These are phyloP conservation scores for Rattus norvegicus DNA, from an alignment of 2,113 vertebrate species.

Conservation along the genomic window GRCr8 NC_086022.1:13451001-13451500, in stretches of 20 bases:
- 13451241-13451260: constrained; percentile 5
- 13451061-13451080: background rate
- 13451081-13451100: background rate
- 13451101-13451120: fast-evolving
- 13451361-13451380: background rate
- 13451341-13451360: background rate
- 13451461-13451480: background rate
- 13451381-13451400: background rate
- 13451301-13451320: background rate
- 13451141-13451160: constrained; percentile 45
- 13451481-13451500: background rate
- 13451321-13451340: no score
- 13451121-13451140: background rate
- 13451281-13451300: constrained; percentile 4
- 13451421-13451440: background rate
- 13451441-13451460: no score
- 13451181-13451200: background rate
- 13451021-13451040: background rate
- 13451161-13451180: constrained; percentile 30
- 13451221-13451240: constrained; percentile 38
- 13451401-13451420: background rate
- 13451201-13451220: constrained; percentile 42
- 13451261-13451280: background rate
- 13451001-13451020: constrained; percentile 10
- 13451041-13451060: background rate